Conservation (phyloP, 2,797 vertebrate genomes). For the Rhinophrynus dorsalis region DNA sequence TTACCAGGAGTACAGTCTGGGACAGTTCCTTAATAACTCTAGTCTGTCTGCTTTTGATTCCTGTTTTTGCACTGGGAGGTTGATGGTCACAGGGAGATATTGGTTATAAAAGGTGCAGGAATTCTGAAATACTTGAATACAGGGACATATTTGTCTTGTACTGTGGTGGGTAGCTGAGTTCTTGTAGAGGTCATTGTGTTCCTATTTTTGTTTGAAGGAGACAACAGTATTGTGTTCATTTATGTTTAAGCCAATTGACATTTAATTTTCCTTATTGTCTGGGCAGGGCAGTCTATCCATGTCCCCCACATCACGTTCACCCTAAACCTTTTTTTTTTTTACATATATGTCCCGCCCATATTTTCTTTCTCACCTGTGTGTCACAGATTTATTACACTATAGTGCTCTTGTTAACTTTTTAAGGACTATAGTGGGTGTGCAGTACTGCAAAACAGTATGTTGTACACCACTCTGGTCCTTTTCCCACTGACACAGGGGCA, state of each 20-base stretch:
- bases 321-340: not conserved
- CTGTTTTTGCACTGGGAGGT: conserved; percentile 33
- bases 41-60: too few relatives aligned
- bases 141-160: conserved; percentile 17
- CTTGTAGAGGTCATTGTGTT: conserved; percentile 8
- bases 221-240: conserved; percentile 6
- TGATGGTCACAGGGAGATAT: not conserved
- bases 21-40: not conserved
- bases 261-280: conserved; percentile 13
- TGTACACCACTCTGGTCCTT: too few relatives aligned
- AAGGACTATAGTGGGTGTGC: too few relatives aligned
- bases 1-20: not conserved
- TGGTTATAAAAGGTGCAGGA: conserved; percentile 23
- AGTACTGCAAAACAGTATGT: too few relatives aligned
- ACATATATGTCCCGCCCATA: conserved; percentile 6
- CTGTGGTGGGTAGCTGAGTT: not conserved
- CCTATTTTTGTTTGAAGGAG: conserved; percentile 5
- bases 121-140: conserved; percentile 47
- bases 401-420: not conserved
- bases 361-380: not conserved
- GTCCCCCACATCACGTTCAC: not conserved
- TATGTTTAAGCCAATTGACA: conserved; percentile 10
- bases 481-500: not conserved
- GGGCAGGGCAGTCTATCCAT: conserved; percentile 1
- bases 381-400: conserved; percentile 27